A percentile compares a stretch with the other conserved stretches of the same genome.
Evolutionary conservation across 2,113 vertebrate species (phyloP).

Genomic region (Sapajus apella): DNA sequence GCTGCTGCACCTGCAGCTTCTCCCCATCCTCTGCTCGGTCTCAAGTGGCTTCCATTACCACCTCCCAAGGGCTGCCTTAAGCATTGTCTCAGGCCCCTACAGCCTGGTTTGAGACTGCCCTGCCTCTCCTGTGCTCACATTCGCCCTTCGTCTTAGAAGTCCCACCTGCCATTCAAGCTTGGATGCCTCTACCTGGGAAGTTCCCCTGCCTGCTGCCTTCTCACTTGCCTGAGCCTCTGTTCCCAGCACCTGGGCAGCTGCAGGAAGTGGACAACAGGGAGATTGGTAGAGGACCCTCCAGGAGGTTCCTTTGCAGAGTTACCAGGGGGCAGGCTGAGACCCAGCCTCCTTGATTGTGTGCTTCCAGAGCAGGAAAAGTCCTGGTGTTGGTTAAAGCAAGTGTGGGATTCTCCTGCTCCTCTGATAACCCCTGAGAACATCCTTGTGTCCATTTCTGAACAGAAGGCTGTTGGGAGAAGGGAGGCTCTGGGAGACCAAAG

Average conservation of each 20-base stretch:
- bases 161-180: neutral
- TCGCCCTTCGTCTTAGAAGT: neutral
- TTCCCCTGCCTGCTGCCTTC: neutral
- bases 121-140: neutral
- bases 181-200: neutral
- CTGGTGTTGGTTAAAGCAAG: neutral
- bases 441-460: neutral
- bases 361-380: neutral
- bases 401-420: neutral
- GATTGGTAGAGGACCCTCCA: neutral
- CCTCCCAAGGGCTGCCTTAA: neutral
- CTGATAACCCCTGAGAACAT: neutral
- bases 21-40: neutral
- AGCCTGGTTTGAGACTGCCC: neutral
- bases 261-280: neutral
- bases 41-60: neutral
- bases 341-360: neutral
- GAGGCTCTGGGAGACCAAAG: neutral
- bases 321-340: neutral
- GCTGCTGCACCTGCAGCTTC: neutral
- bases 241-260: neutral
- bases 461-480: neutral
- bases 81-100: neutral
- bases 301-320: neutral
- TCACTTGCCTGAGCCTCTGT: neutral